Percentiles rank a stretch among this genome's conserved stretches.
phyloP scores from a whole-genome alignment of 2,888 invertebrate species.

The Hirtodrosophila histrioides region DNA sequence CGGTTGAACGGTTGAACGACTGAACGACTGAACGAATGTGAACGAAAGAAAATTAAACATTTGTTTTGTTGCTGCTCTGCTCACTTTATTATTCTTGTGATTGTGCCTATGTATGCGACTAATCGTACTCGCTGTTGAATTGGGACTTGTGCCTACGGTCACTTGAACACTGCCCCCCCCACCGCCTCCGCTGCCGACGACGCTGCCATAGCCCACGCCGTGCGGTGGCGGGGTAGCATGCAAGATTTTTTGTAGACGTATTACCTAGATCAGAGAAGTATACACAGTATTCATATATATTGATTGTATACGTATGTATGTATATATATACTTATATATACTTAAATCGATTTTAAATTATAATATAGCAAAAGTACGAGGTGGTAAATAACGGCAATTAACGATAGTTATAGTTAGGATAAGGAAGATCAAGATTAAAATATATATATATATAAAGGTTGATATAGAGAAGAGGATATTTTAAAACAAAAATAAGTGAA shows the following conservation, averaged over 20 bases:
- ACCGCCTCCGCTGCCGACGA: constrained; percentile 64
- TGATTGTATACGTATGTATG: background rate
- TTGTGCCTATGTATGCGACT: constrained; percentile 84
- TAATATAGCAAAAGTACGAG: constrained; percentile 12
- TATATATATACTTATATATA: constrained; percentile 42
- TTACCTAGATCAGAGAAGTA: constrained; percentile 86
- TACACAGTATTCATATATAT: constrained; percentile 54
- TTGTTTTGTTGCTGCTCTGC: constrained; percentile 70
- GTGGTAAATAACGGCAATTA: constrained; percentile 19
- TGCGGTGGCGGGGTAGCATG: constrained; percentile 86
- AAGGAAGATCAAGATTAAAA: constrained; percentile 15
- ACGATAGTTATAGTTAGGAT: constrained; percentile 28
- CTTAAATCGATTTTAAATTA: constrained; percentile 13
- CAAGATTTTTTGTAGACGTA: constrained; percentile 92
- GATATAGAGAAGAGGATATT: constrained; percentile 3
- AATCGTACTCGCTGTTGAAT: constrained; percentile 83
- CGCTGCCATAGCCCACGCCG: constrained; percentile 71
- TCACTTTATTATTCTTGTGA: constrained; percentile 83
- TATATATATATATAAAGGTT: constrained; percentile 5
- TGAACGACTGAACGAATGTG: constrained; percentile 38
- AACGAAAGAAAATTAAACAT: constrained; percentile 36
- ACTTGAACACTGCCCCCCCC: constrained; percentile 84
- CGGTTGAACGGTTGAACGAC: constrained; percentile 33
- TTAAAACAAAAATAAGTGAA: background rate
- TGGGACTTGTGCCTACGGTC: constrained; percentile 83